These are phyloP conservation scores for Hylyphantes graminicola DNA, from an alignment of 1,140 invertebrate species.

Conservation along the genomic window DNA sequence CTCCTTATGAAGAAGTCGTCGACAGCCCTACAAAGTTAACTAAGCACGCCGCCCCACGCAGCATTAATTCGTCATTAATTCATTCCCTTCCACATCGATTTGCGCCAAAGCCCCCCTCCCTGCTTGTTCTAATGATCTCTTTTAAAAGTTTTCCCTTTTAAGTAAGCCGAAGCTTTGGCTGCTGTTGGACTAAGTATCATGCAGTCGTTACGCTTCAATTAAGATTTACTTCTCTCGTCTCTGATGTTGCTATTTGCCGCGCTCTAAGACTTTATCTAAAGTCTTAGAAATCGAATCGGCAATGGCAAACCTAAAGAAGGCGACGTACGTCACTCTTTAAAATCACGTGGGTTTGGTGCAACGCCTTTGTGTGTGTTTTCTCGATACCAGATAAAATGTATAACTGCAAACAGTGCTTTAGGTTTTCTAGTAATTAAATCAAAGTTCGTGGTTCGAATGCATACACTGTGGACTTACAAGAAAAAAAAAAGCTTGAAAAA, in stretches of 20 bases:
- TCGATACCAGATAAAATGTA: no score
- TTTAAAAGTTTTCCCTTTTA: slow-evolving; percentile 29
- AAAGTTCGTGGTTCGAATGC: no score
- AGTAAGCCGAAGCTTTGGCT: slow-evolving; percentile 27
- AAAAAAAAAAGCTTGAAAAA: no score
- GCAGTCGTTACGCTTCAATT: no score
- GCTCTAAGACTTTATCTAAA: not conserved
- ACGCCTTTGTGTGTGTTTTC: not conserved
- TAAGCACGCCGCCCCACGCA: slow-evolving; percentile 13
- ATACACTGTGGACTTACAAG: no score
- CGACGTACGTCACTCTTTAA: not conserved
- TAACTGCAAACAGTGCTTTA: no score
- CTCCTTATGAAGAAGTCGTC: not conserved
- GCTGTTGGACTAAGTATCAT: no score
- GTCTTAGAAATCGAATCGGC: not conserved
- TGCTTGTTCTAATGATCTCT: slow-evolving; percentile 39
- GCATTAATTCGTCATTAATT: slow-evolving; percentile 56
- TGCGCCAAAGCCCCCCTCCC: not conserved
- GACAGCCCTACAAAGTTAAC: slow-evolving; percentile 37
- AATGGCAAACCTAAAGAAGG: not conserved
- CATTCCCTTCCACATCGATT: slow-evolving; percentile 33
- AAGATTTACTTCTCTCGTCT: not conserved
- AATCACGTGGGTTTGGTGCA: not conserved
- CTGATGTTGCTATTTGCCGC: not conserved
- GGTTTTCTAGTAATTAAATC: no score